Evolutionary conservation across 1,140 invertebrate species (phyloP).

Genomic region (Brachionus asplanchnoidis): DNA sequence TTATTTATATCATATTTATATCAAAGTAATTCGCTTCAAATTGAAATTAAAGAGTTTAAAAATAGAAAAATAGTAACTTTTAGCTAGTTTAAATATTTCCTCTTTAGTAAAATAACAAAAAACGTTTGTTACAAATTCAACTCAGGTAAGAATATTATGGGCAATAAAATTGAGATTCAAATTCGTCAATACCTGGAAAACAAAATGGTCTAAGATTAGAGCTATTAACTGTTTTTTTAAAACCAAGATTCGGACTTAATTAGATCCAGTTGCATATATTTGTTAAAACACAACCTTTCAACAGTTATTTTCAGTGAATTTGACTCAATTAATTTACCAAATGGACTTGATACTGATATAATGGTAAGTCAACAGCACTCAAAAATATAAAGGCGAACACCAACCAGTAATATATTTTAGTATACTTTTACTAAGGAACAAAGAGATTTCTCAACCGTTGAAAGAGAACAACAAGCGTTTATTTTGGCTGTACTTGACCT

Average conservation of each 20-base stretch:
- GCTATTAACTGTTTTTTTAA: background rate
- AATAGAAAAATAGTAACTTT: too few relatives aligned
- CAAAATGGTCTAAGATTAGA: background rate
- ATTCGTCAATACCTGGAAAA: background rate
- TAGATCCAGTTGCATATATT: background rate
- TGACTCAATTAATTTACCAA: background rate
- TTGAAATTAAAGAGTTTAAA: too few relatives aligned
- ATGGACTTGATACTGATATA: background rate
- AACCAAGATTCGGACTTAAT: background rate
- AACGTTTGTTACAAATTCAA: conserved; percentile 19
- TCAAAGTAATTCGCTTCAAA: too few relatives aligned
- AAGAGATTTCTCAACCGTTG: too few relatives aligned
- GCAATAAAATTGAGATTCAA: background rate
- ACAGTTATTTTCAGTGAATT: background rate
- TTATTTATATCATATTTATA: too few relatives aligned
- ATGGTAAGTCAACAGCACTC: background rate
- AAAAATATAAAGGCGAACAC: too few relatives aligned
- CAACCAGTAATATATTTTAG: too few relatives aligned
- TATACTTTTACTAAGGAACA: too few relatives aligned
- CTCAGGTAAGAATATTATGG: background rate
- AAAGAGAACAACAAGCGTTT: too few relatives aligned
- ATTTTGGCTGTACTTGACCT: too few relatives aligned
- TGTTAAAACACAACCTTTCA: background rate
- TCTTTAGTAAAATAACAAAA: too few relatives aligned
- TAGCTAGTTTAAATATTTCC: too few relatives aligned